Percentiles rank a stretch among this genome's conserved stretches.
These are phyloP conservation scores for Pygoscelis antarcticus DNA, from an alignment of 2,113 vertebrate species.

Conservation along the genomic window DNA sequence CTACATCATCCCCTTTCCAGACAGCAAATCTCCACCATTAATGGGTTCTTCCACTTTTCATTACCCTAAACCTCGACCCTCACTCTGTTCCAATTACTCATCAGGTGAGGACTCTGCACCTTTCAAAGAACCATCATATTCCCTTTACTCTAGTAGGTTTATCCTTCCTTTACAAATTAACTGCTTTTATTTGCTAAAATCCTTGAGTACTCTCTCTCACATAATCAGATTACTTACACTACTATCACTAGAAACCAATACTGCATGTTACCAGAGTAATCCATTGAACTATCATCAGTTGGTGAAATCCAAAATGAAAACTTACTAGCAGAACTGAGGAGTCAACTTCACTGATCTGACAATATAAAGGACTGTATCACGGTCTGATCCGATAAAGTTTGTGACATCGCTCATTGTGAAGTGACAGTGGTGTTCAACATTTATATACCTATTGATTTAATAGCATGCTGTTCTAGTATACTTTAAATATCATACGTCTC, in stretches of 20 bases:
- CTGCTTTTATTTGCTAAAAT: constrained; percentile 68
- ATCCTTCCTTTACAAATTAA: constrained; percentile 22
- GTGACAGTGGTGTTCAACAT: constrained; percentile 54
- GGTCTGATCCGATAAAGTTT: constrained; percentile 73
- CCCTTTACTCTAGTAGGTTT: neutral
- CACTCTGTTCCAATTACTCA: neutral
- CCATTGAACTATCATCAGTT: constrained; percentile 76
- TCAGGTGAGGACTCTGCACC: neutral
- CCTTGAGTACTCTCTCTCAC: constrained; percentile 56
- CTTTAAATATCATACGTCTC: neutral
- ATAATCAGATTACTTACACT: constrained; percentile 73
- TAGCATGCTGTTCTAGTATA: neutral
- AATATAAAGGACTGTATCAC: constrained; percentile 50
- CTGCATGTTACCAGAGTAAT: constrained; percentile 75
- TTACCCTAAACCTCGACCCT: neutral
- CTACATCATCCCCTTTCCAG: neutral
- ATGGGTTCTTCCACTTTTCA: neutral
- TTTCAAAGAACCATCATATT: neutral
- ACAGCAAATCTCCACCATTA: neutral
- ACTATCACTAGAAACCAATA: constrained; percentile 76
- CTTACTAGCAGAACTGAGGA: constrained; percentile 68
- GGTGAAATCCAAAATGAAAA: constrained; percentile 71
- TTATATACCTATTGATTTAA: neutral
- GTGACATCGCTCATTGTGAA: constrained; percentile 75
- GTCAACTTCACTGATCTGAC: constrained; percentile 75